Conservation (phyloP, 2,888 invertebrate species). For the Alloplasta piceator region DNA sequence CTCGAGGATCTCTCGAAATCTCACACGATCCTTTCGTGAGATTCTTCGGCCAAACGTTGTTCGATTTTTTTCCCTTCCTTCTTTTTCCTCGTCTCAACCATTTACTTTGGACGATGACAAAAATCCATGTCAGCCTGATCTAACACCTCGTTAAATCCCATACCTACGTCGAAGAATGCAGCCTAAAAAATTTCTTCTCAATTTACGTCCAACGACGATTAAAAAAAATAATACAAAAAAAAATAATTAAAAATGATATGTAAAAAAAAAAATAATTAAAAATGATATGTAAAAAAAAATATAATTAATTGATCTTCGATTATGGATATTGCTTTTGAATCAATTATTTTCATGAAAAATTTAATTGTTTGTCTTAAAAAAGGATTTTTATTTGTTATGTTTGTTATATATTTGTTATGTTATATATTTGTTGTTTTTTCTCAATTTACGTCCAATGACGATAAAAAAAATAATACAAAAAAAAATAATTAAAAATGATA, state of each 20-base stretch:
- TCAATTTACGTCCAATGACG: slow-evolving; percentile 9
- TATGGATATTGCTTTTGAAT: not conserved
- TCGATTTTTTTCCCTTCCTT: slow-evolving; percentile 17
- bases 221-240: too few species aligned
- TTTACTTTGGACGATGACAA: slow-evolving; percentile 36
- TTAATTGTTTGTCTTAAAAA: too few species aligned
- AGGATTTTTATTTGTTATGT: too few species aligned
- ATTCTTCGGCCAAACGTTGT: not conserved
- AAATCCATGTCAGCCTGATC: slow-evolving; percentile 29
- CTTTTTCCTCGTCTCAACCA: slow-evolving; percentile 15
- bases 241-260: not conserved
- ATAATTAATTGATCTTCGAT: not conserved
- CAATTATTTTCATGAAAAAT: too few species aligned
- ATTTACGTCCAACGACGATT: slow-evolving; percentile 6
- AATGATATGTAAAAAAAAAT: not conserved
- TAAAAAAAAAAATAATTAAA: not conserved
- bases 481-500: not conserved
- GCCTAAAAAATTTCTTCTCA: slow-evolving; percentile 12
- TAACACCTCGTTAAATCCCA: slow-evolving; percentile 50
- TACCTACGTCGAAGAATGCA: slow-evolving; percentile 1
- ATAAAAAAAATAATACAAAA: too few species aligned
- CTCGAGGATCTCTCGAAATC: slow-evolving; percentile 51
- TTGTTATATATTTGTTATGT: too few species aligned
- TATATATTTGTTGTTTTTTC: too few species aligned
- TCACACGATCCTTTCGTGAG: slow-evolving; percentile 44